Conservation (phyloP, 2,888 invertebrate genomes). For the Chrysomela aeneicollis region DNA sequence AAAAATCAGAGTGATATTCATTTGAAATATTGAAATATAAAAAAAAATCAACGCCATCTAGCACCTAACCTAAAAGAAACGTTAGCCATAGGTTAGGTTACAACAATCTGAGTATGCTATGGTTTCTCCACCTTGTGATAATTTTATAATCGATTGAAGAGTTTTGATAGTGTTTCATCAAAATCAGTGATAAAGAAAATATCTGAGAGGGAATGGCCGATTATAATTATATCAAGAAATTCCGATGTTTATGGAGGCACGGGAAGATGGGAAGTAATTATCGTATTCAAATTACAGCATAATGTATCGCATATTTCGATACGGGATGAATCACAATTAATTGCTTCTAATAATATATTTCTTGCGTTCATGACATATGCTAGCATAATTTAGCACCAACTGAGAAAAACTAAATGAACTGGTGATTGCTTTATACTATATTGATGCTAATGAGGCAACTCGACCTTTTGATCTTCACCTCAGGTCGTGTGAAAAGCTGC, state of each 20-base stretch:
- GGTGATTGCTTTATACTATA: not conserved
- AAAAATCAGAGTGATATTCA: no score
- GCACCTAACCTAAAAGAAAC: no score
- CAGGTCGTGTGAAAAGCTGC: not conserved
- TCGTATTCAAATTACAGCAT: constrained; percentile 43
- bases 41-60: no score
- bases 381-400: constrained; percentile 12
- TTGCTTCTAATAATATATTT: constrained; percentile 29
- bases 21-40: no score
- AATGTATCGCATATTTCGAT: constrained; percentile 39
- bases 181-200: no score
- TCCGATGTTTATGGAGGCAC: not conserved
- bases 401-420: not conserved
- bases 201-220: no score
- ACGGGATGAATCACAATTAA: constrained; percentile 43
- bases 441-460: not conserved
- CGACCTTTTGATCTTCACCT: constrained; percentile 4
- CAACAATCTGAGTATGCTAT: no score
- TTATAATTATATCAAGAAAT: no score
- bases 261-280: constrained; percentile 43
- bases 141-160: no score
- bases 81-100: no score
- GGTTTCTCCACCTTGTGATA: no score
- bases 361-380: constrained; percentile 24
- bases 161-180: no score